Evolutionary conservation across 2,888 invertebrate species (phyloP).

Genomic region (Aleiodes testaceus): DNA sequence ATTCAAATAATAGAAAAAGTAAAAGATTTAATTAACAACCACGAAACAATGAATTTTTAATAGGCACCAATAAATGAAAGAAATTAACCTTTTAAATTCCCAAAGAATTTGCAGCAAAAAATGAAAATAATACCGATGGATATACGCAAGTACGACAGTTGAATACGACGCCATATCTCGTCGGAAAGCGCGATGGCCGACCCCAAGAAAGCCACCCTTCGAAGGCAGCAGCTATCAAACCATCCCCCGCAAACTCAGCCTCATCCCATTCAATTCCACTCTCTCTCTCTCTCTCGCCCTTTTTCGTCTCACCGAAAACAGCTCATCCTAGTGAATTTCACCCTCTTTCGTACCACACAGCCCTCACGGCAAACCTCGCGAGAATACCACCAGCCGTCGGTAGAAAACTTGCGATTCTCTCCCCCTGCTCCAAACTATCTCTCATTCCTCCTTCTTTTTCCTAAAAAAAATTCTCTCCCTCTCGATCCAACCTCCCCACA

Average conservation of each 20-base stretch:
- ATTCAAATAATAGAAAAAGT: no score
- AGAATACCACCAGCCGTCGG: slow-evolving; percentile 63
- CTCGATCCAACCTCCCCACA: slow-evolving; percentile 24
- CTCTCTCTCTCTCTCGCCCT: slow-evolving; percentile 50
- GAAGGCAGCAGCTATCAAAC: slow-evolving; percentile 64
- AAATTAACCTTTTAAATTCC: not conserved
- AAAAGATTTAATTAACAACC: slow-evolving; percentile 7
- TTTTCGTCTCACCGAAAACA: slow-evolving; percentile 50
- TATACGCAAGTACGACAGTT: slow-evolving; percentile 31
- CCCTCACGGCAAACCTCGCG: slow-evolving; percentile 57
- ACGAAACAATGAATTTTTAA: slow-evolving; percentile 10
- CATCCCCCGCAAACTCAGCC: slow-evolving; percentile 44
- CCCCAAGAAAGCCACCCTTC: slow-evolving; percentile 67
- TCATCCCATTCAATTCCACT: slow-evolving; percentile 47
- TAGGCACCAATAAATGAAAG: slow-evolving; percentile 28
- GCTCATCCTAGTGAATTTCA: slow-evolving; percentile 52
- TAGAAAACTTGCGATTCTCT: slow-evolving; percentile 59
- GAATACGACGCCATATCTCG: slow-evolving; percentile 66
- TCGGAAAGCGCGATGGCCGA: slow-evolving; percentile 68
- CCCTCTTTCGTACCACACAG: slow-evolving; percentile 41
- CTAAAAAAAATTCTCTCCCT: slow-evolving; percentile 22
- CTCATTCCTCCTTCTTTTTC: slow-evolving; percentile 40
- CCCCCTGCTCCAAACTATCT: slow-evolving; percentile 44
- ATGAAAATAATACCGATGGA: slow-evolving; percentile 25
- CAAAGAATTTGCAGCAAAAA: slow-evolving; percentile 1